These are phyloP conservation scores for Chionodraco myersi DNA, from an alignment of 2,113 vertebrate genomes.

Conservation along the genomic window DNA sequence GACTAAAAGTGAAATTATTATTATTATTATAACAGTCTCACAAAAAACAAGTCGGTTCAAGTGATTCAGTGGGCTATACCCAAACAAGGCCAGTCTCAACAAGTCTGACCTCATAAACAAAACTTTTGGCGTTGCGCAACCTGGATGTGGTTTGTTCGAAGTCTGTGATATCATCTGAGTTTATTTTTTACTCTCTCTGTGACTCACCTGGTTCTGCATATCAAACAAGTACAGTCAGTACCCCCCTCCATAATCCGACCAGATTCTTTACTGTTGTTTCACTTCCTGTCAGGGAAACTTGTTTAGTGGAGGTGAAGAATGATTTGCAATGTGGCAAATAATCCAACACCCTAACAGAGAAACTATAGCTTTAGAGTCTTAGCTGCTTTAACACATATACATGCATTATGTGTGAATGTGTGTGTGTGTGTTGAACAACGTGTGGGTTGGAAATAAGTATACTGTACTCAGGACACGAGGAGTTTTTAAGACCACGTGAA, in stretches of 20 bases:
- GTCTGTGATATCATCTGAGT: constrained; percentile 17
- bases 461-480: constrained; percentile 19
- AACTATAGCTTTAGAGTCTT: neutral
- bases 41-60: neutral
- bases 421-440: constrained; percentile 8
- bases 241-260: neutral
- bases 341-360: neutral
- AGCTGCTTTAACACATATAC: neutral
- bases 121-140: constrained; percentile 20
- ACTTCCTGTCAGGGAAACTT: constrained; percentile 49
- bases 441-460: constrained; percentile 19
- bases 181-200: constrained; percentile 30
- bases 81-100: constrained; percentile 20
- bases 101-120: constrained; percentile 19
- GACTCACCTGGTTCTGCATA: constrained; percentile 42
- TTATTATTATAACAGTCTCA: neutral
- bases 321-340: constrained; percentile 26
- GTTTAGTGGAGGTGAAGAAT: constrained; percentile 3
- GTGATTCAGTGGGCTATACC: constrained; percentile 12
- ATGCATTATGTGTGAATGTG: neutral
- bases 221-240: constrained; percentile 18
- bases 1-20: constrained; percentile 23
- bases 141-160: constrained; percentile 25
- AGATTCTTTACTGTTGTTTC: constrained; percentile 48
- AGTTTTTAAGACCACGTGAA: constrained; percentile 56